These are phyloP conservation scores for Vidua chalybeata DNA, from an alignment of 2,113 vertebrate genomes.

Conservation along the genomic window DNA sequence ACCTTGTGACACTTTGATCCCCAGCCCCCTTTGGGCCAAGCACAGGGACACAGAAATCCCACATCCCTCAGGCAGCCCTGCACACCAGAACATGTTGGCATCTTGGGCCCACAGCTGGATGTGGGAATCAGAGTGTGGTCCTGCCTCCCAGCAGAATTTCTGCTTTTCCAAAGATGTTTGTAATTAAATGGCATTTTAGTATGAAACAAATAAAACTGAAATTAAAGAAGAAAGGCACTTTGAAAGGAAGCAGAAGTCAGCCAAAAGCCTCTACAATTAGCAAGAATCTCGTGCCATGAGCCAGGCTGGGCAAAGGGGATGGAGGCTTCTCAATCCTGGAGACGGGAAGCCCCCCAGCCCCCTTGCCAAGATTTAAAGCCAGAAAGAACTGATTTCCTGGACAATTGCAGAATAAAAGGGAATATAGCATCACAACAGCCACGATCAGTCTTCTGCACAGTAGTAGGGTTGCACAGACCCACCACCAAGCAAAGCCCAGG, in stretches of 20 bases:
- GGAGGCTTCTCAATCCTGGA: neutral
- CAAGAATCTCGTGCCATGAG: neutral
- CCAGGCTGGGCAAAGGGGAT: neutral
- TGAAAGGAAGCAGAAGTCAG: neutral
- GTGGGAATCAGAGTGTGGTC: neutral
- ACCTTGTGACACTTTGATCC: rapidly evolving
- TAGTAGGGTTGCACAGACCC: neutral
- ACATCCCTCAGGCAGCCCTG: neutral
- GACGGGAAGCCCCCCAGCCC: neutral
- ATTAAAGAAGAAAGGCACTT: neutral
- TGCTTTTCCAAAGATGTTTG: neutral
- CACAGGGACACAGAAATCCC: neutral
- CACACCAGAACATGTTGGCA: rapidly evolving
- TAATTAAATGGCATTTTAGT: neutral
- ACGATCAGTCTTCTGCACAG: neutral
- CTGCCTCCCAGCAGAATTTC: neutral
- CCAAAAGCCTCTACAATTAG: neutral
- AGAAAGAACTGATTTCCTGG: neutral
- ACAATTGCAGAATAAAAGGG: neutral
- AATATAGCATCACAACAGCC: neutral
- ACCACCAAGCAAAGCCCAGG: neutral
- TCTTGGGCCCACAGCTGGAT: neutral
- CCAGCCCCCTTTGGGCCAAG: neutral
- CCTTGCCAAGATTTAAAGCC: neutral
- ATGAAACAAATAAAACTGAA: neutral